phyloP scores from a whole-genome alignment of 2,113 vertebrate genomes.

The Calidris pygmaea region DNA sequence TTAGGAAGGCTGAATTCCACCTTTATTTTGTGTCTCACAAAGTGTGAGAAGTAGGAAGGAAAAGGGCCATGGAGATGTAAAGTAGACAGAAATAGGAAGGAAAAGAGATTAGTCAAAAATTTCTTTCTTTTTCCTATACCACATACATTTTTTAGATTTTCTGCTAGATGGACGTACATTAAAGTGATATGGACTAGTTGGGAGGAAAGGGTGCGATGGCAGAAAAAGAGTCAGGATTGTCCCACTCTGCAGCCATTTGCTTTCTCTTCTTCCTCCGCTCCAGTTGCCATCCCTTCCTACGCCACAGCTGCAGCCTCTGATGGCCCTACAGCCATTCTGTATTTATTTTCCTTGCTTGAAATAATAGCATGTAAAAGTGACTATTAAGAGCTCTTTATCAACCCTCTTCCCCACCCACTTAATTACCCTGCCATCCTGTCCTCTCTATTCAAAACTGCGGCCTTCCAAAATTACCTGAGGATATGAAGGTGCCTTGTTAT shows the following conservation, averaged over 20 bases:
- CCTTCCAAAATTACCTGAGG: neutral
- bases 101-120: neutral
- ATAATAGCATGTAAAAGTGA: neutral
- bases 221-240: neutral
- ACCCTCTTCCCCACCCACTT: neutral
- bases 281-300: neutral
- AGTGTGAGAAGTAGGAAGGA: neutral
- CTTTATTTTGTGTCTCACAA: neutral
- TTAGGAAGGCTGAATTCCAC: slow-evolving; percentile 12
- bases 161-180: neutral
- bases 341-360: neutral
- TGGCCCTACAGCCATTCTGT: neutral
- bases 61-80: neutral
- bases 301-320: neutral
- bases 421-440: neutral
- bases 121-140: neutral
- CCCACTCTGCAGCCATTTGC: neutral
- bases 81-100: neutral
- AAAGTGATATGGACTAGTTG: neutral
- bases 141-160: neutral
- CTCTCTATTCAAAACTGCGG: neutral
- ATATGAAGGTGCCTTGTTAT: neutral
- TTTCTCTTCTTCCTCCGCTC: neutral
- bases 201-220: neutral
- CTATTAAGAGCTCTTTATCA: slow-evolving; percentile 17